phyloP scores from a whole-genome alignment of 2,797 vertebrate genomes.

The Fistularia tabacaria region DNA sequence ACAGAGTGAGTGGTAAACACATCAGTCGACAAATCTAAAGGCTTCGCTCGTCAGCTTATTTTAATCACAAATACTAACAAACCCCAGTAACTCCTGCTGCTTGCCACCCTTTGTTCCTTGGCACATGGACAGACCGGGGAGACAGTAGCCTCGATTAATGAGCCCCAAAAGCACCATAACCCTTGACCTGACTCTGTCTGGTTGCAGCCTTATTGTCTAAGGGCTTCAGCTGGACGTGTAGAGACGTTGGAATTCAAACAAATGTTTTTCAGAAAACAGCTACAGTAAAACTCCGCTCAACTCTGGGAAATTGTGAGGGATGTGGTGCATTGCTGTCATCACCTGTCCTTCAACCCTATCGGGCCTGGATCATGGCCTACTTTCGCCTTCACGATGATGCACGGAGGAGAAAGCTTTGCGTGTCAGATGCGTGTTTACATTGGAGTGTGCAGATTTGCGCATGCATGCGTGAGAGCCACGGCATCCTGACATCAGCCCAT shows the following conservation, averaged over 20 bases:
- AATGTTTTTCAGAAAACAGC: too few relatives aligned
- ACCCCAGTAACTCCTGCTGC: too few relatives aligned
- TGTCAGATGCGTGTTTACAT: constrained; percentile 16
- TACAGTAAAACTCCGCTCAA: too few relatives aligned
- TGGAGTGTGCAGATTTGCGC: constrained; percentile 34
- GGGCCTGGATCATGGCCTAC: constrained; percentile 1
- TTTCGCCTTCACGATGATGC: neutral
- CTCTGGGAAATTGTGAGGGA: too few relatives aligned
- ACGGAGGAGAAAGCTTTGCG: neutral
- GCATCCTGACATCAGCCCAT: neutral
- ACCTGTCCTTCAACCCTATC: neutral
- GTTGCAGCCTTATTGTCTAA: constrained; percentile 8
- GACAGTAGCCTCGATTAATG: constrained; percentile 3
- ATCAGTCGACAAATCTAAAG: too few relatives aligned
- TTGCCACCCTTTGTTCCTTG: constrained; percentile 1
- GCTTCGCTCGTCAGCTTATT: neutral
- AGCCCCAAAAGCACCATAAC: constrained; percentile 1
- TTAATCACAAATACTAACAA: neutral
- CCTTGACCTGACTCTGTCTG: constrained; percentile 13
- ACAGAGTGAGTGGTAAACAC: too few relatives aligned
- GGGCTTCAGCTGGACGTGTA: too few relatives aligned
- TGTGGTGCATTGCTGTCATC: too few relatives aligned
- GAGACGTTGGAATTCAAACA: too few relatives aligned
- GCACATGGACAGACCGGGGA: neutral
- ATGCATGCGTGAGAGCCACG: constrained; percentile 26